Percentiles rank a stretch among this genome's conserved stretches.
These are phyloP conservation scores for Trachemys scripta DNA, from an alignment of 2,113 vertebrate genomes.

Conservation along the genomic window DNA sequence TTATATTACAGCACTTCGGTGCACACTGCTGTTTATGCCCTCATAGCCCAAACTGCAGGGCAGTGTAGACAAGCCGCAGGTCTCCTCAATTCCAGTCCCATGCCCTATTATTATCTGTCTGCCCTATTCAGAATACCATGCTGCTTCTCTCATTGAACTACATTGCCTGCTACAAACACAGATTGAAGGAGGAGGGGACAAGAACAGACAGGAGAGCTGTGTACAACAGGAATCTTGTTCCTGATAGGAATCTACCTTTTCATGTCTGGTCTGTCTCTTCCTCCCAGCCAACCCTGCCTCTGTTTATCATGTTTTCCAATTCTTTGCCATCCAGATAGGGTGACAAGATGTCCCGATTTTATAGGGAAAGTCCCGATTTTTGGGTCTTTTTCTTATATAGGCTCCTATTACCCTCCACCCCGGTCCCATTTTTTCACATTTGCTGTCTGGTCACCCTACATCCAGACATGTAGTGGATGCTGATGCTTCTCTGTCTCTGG, in stretches of 20 bases:
- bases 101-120: neutral
- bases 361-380: too few relatives aligned
- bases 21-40: neutral
- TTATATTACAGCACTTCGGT: neutral
- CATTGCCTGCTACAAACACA: constrained; percentile 16
- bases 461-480: neutral
- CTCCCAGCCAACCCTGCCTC: constrained; percentile 52
- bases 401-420: too few relatives aligned
- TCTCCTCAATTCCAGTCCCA: neutral
- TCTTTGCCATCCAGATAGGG: constrained; percentile 26
- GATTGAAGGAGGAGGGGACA: constrained; percentile 57
- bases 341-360: too few relatives aligned
- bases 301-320: constrained; percentile 46
- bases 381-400: too few relatives aligned
- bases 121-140: neutral
- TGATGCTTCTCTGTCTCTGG: neutral
- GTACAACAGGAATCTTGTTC: constrained; percentile 72
- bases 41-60: neutral
- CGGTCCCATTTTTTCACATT: too few relatives aligned
- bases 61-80: neutral
- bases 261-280: constrained; percentile 74
- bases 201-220: constrained; percentile 35
- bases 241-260: constrained; percentile 73
- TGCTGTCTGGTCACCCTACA: neutral
- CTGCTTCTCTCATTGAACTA: neutral